A percentile compares a stretch with the other conserved stretches of the same genome.
phyloP scores from a whole-genome alignment of 1,140 invertebrate genomes.

The Conopomorpha cramerella region DNA sequence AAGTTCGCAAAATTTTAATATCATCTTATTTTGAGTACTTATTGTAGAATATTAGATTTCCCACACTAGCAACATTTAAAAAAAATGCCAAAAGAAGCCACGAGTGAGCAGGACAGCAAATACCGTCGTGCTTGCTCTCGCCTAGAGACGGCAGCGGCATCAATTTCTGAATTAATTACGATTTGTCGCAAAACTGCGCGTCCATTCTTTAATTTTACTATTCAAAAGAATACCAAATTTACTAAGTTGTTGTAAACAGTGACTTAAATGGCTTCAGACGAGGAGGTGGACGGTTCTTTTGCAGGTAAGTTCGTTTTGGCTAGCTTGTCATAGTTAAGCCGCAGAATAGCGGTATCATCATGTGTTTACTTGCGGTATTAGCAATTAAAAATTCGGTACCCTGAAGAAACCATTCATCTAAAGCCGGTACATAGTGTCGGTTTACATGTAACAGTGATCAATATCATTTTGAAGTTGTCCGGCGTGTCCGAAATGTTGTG shows the following conservation, averaged over 20 bases:
- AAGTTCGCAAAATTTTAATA: too few species aligned
- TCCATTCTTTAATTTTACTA: slow-evolving; percentile 53
- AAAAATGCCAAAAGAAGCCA: too few species aligned
- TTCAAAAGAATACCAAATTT: slow-evolving; percentile 35
- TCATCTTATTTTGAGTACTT: too few species aligned
- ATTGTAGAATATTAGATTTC: too few species aligned
- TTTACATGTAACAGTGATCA: too few species aligned
- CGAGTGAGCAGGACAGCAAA: slow-evolving; percentile 29
- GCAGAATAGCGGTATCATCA: slow-evolving; percentile 62
- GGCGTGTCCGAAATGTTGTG: too few species aligned
- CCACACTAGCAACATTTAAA: too few species aligned
- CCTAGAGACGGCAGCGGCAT: slow-evolving; percentile 50
- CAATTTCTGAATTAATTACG: slow-evolving; percentile 62
- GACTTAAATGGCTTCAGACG: slow-evolving; percentile 74
- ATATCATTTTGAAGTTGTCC: too few species aligned
- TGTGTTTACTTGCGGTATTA: slow-evolving; percentile 60
- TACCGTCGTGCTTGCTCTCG: slow-evolving; percentile 38
- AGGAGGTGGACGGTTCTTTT: slow-evolving; percentile 76
- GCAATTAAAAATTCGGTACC: slow-evolving; percentile 61
- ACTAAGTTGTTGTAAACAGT: slow-evolving; percentile 35
- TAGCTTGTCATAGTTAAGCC: slow-evolving; percentile 61
- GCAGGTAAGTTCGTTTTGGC: slow-evolving; percentile 68
- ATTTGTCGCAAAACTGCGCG: slow-evolving; percentile 60
- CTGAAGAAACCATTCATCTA: too few species aligned
- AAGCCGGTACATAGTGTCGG: too few species aligned